phyloP scores from a whole-genome alignment of 2,797 vertebrate species.

The Rhadinocentrus ornatus region DNA sequence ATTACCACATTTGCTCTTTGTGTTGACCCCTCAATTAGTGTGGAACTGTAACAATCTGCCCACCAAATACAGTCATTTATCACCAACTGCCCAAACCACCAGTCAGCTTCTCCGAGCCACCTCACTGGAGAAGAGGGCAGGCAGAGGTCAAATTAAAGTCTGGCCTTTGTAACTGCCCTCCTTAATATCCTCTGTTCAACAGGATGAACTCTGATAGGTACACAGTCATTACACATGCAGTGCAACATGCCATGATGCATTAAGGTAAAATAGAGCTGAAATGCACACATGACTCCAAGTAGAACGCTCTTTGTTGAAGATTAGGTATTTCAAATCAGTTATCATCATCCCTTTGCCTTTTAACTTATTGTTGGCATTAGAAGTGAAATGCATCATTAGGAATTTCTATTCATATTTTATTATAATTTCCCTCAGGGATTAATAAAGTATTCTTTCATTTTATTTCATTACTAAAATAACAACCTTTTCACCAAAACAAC shows the following conservation, averaged over 20 bases:
- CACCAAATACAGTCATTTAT: constrained; percentile 96
- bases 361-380: background rate
- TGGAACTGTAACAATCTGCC: constrained; percentile 95
- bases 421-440: background rate
- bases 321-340: constrained; percentile 28
- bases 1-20: constrained; percentile 92
- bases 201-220: constrained; percentile 72
- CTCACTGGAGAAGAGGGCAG: constrained; percentile 84
- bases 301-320: constrained; percentile 15
- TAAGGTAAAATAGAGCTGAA: constrained; percentile 38
- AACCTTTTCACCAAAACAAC: background rate
- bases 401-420: background rate
- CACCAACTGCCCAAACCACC: constrained; percentile 91
- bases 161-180: constrained; percentile 87
- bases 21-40: constrained; percentile 95
- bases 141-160: constrained; percentile 90
- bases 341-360: background rate
- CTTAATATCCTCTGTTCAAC: constrained; percentile 83
- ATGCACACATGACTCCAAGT: background rate
- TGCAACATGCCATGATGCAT: constrained; percentile 58
- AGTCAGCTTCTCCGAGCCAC: constrained; percentile 85
- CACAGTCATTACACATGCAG: constrained; percentile 67
- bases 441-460: background rate
- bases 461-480: background rate
- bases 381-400: background rate